phyloP scores from a whole-genome alignment of 2,797 vertebrate species.

The Lateolabrax maculatus region DNA sequence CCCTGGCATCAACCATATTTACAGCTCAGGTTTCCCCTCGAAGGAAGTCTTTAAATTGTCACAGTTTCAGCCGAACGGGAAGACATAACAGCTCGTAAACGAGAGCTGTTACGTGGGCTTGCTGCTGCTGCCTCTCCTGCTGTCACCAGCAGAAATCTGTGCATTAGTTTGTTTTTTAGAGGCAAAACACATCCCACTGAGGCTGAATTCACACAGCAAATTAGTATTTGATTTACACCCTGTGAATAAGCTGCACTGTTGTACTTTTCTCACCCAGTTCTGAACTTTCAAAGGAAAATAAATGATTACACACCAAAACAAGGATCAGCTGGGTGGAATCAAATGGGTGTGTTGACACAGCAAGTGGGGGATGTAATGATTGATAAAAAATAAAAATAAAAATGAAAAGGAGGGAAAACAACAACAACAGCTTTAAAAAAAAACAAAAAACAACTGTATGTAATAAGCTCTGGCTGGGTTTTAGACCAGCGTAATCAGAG shows the following conservation, averaged over 20 bases:
- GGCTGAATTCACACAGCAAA: conserved; percentile 62
- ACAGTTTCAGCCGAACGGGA: conserved; percentile 51
- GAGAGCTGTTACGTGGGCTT: conserved; percentile 53
- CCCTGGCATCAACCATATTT: conserved; percentile 61
- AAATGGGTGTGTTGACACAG: conserved; percentile 57
- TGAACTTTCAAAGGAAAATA: conserved; percentile 68
- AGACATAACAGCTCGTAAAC: conserved; percentile 63
- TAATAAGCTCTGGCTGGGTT: conserved; percentile 52
- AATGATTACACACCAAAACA: conserved; percentile 58
- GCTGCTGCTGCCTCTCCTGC: conserved; percentile 61
- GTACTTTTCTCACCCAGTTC: conserved; percentile 53
- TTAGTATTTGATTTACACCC: conserved; percentile 79
- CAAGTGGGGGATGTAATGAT: conserved; percentile 51
- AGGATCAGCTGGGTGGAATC: conserved; percentile 62
- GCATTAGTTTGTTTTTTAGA: conserved; percentile 48
- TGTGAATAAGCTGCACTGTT: conserved; percentile 59
- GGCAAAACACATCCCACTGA: conserved; percentile 56
- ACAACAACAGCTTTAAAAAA: conserved; percentile 47
- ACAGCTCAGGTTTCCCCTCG: conserved; percentile 56
- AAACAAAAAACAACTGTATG: conserved; percentile 42
- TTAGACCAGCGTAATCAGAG: conserved; percentile 39
- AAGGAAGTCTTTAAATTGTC: conserved; percentile 70
- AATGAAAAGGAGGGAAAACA: conserved; percentile 27
- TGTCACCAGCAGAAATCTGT: conserved; percentile 63
- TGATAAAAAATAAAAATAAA: conserved; percentile 44